Evolutionary conservation across 2,113 vertebrate species (phyloP).

Genomic region (Sturnus vulgaris): DNA sequence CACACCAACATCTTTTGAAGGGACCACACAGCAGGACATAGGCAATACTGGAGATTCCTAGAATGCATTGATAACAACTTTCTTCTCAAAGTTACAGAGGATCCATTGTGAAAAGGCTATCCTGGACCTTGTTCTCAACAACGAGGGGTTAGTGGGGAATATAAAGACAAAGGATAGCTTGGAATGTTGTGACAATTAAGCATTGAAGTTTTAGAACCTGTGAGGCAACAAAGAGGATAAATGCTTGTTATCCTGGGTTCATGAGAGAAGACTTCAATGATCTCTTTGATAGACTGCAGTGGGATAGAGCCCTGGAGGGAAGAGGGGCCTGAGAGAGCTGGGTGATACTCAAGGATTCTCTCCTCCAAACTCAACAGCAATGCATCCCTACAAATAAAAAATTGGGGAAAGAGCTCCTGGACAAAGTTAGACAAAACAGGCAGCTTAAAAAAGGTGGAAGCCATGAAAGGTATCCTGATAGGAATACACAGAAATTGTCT

Average conservation of each 20-base stretch:
- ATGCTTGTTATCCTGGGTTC: not conserved
- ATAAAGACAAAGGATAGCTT: not conserved
- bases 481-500: not conserved
- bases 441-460: not conserved
- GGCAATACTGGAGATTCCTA: not conserved
- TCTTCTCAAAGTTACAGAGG: not conserved
- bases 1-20: not conserved
- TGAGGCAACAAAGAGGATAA: not conserved
- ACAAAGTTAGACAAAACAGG: not conserved
- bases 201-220: not conserved
- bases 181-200: not conserved
- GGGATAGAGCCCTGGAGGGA: not conserved
- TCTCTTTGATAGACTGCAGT: no score
- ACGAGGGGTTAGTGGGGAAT: no score
- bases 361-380: not conserved
- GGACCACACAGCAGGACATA: not conserved
- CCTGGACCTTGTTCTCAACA: not conserved
- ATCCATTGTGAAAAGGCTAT: fast-evolving
- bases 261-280: not conserved
- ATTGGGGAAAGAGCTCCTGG: not conserved
- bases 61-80: not conserved
- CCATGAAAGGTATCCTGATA: not conserved
- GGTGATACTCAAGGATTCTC: not conserved
- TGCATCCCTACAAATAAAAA: not conserved
- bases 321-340: not conserved